Base-by-base conservation (phyloP, 2,113 vertebrate species). In the Syngnathus floridae region DNA sequence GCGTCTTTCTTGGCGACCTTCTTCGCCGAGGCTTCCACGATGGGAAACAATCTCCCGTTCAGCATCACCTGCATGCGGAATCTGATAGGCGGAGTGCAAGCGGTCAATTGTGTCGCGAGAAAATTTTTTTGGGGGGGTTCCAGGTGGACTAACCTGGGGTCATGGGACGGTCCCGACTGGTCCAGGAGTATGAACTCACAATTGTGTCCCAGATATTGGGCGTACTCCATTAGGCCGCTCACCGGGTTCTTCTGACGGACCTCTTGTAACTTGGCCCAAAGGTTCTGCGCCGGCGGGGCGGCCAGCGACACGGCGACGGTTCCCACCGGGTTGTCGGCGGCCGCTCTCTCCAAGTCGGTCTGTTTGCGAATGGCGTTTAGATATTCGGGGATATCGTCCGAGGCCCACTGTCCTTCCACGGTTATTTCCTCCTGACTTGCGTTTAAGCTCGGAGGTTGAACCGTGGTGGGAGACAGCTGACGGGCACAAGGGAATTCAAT, bases 21-120 rank as follows among this genome's bases (percentile, higher is more conserved):
- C 80, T 99, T 98, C 84, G 92, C 98, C 40, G 93, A 93, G 1
- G 94, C 97, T 80, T 98, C 95, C 0, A 92, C 93, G 0, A 92
- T 83, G 7, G 95, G 95, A 82, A 97, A 99, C 22, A 78, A 74
- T 26, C 93, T 93, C 17, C 93, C 91, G 0, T 91, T 92, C 13
- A 99, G 92, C 88, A 95, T 90, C 0, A 93, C 95, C 86, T 98
- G 95, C 92, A 98, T 96, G 72, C 91, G 94, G 79, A 99, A 99
- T 70, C 97, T 99, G 82, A 4, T 60, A 22, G 17, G 52, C 12
- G 21, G 43, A 80, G 54, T 7, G 13, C 6, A 31, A 31, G 26
- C 26, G 26, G 26, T 31, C 26, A 31, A 31, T 31, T 31, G 26
- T 31, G 26, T 3, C 2, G 26, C 26, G 3, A 31, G 26, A 31